Evolutionary conservation across 1,140 invertebrate species (phyloP), one percentile per base, ranked within the genome.

Genomic region (Periplaneta americana): DNA sequence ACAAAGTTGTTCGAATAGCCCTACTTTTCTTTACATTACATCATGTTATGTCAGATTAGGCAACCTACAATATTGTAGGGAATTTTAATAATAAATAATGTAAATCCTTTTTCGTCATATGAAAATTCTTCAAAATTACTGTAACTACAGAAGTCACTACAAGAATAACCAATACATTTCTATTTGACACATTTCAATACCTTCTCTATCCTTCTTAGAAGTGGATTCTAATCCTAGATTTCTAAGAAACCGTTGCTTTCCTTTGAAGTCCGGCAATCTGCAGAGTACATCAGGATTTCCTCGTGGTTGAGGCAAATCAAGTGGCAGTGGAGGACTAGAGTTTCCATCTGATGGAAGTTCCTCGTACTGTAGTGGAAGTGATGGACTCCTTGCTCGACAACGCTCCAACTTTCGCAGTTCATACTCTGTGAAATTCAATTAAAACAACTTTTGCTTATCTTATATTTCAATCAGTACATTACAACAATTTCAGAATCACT

Each of bases 201-300:
- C 83, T 83, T 82, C 83, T 84, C 83, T 81, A 5, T 83, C 82
- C 57, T 76, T 81, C 34, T 75, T 39, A n/a, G 83, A 36, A 15
- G 81, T 28, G n/a, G 57, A 39, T n/a, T 82, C 79, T 13, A 84
- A 77, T 22, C 81, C 81, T 15, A 83, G 75, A 6, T 34, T 82
- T 84, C 74, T 17, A 32, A 84, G 76, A 78, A 85, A 85, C n/a
- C 83, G 75, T 31, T 76, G 22, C 66, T 84, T 83, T 13, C 76
- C 75, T 57, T 82, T 77, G 74, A 79, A 79, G 75, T 83, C 78
- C 48, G 80, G 83, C 78, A 86, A 82, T 37, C 88, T 85, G 35
- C 87, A 84, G 79, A 89, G 84, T 81, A 86, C 85, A 57, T 89
- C 88, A 9, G 88, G 88, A 85, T 87, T 87, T 75, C 87, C 88